Evolutionary conservation across 1,140 invertebrate genomes (phyloP).

Genomic region (Vanessa atalanta): DNA sequence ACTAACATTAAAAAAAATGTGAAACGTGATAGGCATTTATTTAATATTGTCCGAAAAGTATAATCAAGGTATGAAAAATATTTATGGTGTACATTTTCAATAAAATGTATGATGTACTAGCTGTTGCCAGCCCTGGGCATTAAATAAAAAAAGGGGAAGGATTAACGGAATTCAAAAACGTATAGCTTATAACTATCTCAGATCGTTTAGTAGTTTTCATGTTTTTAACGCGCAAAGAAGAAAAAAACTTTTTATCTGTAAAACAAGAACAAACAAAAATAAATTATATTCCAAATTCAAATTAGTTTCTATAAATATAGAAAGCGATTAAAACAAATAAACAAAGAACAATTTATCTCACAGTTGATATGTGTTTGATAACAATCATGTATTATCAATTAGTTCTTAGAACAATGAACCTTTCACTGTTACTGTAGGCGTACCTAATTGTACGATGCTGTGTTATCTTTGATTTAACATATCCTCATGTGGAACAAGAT

Average conservation of each 20-base stretch:
- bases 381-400: constrained; percentile 1
- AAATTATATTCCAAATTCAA: neutral
- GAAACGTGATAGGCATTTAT: neutral
- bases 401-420: constrained; percentile 2
- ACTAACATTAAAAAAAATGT: too few relatives aligned
- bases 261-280: too few relatives aligned
- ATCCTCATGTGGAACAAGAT: neutral
- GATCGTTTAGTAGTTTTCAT: too few relatives aligned
- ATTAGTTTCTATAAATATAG: neutral
- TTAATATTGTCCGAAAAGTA: constrained; percentile 5
- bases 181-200: too few relatives aligned
- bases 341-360: neutral
- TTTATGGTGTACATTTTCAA: too few relatives aligned
- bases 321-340: neutral
- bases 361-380: neutral
- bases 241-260: too few relatives aligned
- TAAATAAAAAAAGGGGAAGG: too few relatives aligned
- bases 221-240: too few relatives aligned
- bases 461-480: constrained; percentile 5
- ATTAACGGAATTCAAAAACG: too few relatives aligned
- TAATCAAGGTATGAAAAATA: neutral
- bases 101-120: too few relatives aligned
- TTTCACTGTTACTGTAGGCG: neutral
- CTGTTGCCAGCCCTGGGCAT: too few relatives aligned
- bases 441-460: neutral